Base-by-base conservation (phyloP, 2,888 invertebrate genomes). In the Aleiodes alternator region DNA sequence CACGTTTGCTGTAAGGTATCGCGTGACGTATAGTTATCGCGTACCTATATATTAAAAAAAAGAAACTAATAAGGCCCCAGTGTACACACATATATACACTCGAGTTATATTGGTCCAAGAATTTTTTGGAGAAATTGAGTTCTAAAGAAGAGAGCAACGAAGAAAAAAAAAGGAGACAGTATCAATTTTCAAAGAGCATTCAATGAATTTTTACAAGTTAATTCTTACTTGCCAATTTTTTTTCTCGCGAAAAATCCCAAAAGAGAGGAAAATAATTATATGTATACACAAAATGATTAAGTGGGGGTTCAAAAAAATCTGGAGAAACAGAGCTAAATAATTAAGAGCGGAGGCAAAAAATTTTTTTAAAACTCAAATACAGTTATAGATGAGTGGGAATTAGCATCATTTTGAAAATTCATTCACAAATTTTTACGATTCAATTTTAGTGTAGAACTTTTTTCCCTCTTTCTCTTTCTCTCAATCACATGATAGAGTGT, bases 1-100 rank as follows among this genome's bases (percentile, higher is more conserved):
- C 68, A 68, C 68, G 50, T 51, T 68, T 68, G 68, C 51, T 50
- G 68, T 68, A 31, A 51, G 51, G 51, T 68, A 68, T 68, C 68
- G 68, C 68, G 68, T 68, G 68, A 68, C 51, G 64, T 64, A 43
- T 64, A 64, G 61, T 61, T 61, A 61, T 38, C 43, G 43, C 43
- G 48, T 64, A 64, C 64, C 64, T 16, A 43, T 64, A 64, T 48
- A 64, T 43, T 16, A 16, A 64, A 64, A 64, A 64, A 64, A 64
- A 43, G 64, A 48, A 43, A 43, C 64, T 43, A 64, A 64, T 43
- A 64, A 38, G 23, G 23, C 23, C 23, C 43, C 43, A 34, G 59
- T n/a, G 64, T 64, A 64, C 43, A 61, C 38, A 34, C 23, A 23
- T 38, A 64, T 64, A 34, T 38, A 64, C 48, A 64, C 23, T 64